Base-by-base conservation (phyloP, 1,140 invertebrate genomes). In the Diploscapter pachys region DNA sequence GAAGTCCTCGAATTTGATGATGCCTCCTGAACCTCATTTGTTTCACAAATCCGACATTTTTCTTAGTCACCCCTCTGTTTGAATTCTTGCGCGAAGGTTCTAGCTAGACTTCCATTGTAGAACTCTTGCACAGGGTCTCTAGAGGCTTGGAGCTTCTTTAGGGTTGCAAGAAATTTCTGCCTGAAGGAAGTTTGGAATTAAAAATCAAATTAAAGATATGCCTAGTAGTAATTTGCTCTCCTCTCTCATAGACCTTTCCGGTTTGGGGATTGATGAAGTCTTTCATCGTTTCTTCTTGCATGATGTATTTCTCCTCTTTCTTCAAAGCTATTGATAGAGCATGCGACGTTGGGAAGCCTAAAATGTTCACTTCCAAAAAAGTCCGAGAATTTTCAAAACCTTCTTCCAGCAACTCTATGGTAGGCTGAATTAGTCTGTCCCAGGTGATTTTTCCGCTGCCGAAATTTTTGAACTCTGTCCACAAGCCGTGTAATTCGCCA, bases 401-500 rank as follows among this genome's bases (percentile, higher is more conserved):
- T 77, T 84, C 82, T 6, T 72, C 56, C 71, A 84, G 69, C 11
- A 84, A 67, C 51, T 78, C 63, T 71, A 86, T 78, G 2, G 85
- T 84, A 31, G 82, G 82, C 59, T 78, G 13, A 11, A 84, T 69
- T 5, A 84, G 61, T 31, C 74, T 59, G 67, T 77, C 84, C 83
- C 83, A 84, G 4, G 77, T 55, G 4, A 84, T 69, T 31, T 76
- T 70, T n/a, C 84, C 83, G 79, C 89, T 90, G 3, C 93, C 93
- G 87, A 92, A 96, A 69, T 88, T 89, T 80, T 91, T 86, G 84
- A 95, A 91, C 0, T 93, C 92, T 73, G 90, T 89, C 90, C 92
- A 92, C 82, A 94, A 94, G 3, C 94, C 95, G 74, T 90, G 90
- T 1, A 97, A 82, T 86, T 97, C 94, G 2, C 95, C 95, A 4